Conservation (phyloP, 2,797 vertebrate species). For the Petrocephalus sullivani region DNA sequence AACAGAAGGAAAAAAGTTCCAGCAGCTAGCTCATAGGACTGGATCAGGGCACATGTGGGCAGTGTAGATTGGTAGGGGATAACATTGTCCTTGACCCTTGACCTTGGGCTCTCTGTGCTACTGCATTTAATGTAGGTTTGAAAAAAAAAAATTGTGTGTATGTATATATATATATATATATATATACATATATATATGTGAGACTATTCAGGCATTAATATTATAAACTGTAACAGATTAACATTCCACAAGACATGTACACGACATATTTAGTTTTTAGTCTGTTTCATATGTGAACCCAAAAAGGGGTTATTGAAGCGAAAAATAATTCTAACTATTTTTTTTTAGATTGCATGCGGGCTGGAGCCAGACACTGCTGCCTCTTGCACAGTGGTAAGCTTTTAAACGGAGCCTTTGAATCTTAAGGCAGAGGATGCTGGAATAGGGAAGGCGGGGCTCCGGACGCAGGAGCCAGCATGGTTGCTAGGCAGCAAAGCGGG, state of each 20-base stretch:
- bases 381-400: slow-evolving; percentile 23
- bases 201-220: not conserved
- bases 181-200: not conserved
- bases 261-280: not conserved
- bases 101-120: not conserved
- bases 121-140: not conserved
- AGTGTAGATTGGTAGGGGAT: not conserved
- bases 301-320: not conserved
- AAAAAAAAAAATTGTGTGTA: not conserved
- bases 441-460: slow-evolving; percentile 29
- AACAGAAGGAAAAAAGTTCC: not conserved
- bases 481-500: slow-evolving; percentile 57
- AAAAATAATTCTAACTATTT: not conserved
- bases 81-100: not conserved
- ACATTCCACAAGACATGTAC: not conserved
- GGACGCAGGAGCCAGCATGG: slow-evolving; percentile 46
- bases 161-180: not conserved
- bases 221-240: not conserved
- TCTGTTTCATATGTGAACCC: not conserved
- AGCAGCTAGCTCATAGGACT: not conserved
- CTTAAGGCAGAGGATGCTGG: slow-evolving; percentile 39
- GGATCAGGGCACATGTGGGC: not conserved
- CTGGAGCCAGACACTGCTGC: not conserved
- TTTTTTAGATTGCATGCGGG: not conserved
- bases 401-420: slow-evolving; percentile 40